A percentile compares a stretch with the other conserved stretches of the same genome.
These are phyloP conservation scores for Schrankia costaestrigalis DNA, from an alignment of 2,888 invertebrate species.

Conservation along the genomic window DNA sequence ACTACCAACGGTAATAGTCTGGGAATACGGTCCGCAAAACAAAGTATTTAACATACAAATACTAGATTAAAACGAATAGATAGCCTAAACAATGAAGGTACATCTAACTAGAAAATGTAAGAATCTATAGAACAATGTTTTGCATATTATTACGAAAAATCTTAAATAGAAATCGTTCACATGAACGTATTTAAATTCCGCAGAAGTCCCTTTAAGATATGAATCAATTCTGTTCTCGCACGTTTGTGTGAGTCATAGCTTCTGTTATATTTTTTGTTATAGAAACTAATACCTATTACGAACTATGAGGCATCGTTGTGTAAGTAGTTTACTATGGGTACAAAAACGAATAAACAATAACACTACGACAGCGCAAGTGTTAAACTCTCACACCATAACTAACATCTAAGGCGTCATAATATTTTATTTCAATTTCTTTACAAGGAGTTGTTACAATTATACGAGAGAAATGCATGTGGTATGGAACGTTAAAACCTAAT, in stretches of 20 bases:
- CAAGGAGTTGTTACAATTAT: too few relatives aligned
- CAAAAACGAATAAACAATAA: slow-evolving; percentile 24
- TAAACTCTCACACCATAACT: slow-evolving; percentile 15
- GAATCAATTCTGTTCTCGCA: slow-evolving; percentile 39
- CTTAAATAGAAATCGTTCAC: slow-evolving; percentile 44
- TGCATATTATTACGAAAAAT: slow-evolving; percentile 55
- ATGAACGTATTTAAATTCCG: slow-evolving; percentile 51
- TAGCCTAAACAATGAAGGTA: slow-evolving; percentile 72
- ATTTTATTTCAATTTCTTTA: too few relatives aligned
- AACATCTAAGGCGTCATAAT: too few relatives aligned
- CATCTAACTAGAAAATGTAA: slow-evolving; percentile 58
- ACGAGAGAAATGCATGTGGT: too few relatives aligned
- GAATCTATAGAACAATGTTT: slow-evolving; percentile 43
- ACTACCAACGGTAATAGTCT: slow-evolving; percentile 62
- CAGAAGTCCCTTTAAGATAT: slow-evolving; percentile 49
- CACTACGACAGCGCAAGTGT: slow-evolving; percentile 8
- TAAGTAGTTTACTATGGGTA: slow-evolving; percentile 22
- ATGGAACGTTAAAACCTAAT: too few relatives aligned
- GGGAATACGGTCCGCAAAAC: slow-evolving; percentile 66
- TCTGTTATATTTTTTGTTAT: slow-evolving; percentile 55
- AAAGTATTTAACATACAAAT: slow-evolving; percentile 59
- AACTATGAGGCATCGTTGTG: slow-evolving; percentile 52
- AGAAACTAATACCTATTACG: slow-evolving; percentile 39
- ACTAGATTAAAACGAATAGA: slow-evolving; percentile 63
- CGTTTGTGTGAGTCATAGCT: slow-evolving; percentile 63